These are phyloP conservation scores for Drosophila hamatofila DNA, from an alignment of 2,888 invertebrate species.

Conservation along the genomic window DNA sequence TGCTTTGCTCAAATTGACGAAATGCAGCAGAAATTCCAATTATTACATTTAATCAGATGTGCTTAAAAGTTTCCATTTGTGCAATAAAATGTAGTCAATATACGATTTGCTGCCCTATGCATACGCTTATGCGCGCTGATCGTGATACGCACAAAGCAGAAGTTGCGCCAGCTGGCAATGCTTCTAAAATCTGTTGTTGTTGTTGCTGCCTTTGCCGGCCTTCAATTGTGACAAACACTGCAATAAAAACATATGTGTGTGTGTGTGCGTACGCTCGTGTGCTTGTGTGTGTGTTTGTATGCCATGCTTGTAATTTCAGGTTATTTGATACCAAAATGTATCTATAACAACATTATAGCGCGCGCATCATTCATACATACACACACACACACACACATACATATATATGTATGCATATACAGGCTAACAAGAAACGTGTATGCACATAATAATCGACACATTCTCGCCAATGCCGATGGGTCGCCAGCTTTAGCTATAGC, in stretches of 20 bases:
- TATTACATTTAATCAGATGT: conserved; percentile 33
- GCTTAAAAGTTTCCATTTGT: conserved; percentile 8
- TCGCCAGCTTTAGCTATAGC: conserved; percentile 50
- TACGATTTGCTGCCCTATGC: neutral
- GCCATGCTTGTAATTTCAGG: conserved; percentile 77
- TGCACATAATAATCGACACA: conserved; percentile 79
- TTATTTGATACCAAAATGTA: conserved; percentile 80
- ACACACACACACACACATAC: conserved; percentile 39
- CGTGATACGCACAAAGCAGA: conserved; percentile 35
- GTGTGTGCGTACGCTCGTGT: conserved; percentile 13
- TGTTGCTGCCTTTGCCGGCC: conserved; percentile 58
- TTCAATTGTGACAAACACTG: conserved; percentile 70
- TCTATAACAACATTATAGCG: conserved; percentile 78
- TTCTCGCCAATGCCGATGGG: conserved; percentile 65
- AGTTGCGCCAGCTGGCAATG: conserved; percentile 68
- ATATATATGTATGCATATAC: conserved; percentile 30
- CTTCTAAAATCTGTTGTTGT: conserved; percentile 43
- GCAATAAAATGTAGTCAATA: neutral
- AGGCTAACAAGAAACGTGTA: conserved; percentile 61
- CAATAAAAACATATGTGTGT: conserved; percentile 42
- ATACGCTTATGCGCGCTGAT: conserved; percentile 42
- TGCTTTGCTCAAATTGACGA: conserved; percentile 41
- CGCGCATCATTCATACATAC: conserved; percentile 69
- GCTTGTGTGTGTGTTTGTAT: conserved; percentile 43
- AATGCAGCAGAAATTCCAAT: conserved; percentile 31